Base-by-base conservation (phyloP, 1,140 invertebrate genomes). In the Anagrus nilaparvatae region DNA sequence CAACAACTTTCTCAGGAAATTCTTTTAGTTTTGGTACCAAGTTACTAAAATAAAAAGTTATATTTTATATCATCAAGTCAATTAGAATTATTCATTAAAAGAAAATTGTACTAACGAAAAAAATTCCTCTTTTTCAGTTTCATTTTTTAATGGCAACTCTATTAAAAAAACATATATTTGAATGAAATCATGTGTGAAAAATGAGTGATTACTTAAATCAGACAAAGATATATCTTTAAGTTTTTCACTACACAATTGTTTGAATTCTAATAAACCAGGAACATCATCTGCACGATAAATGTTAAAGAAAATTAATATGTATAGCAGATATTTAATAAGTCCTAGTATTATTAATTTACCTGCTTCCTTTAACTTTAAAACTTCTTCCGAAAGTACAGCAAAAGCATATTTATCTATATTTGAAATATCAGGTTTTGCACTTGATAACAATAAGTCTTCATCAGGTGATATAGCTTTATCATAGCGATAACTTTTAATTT, bases 141-240 rank as follows among this genome's bases (percentile, higher is more conserved):
- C 76, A 40, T 65, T 73, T 62, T 90, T 90, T 9, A 90, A 50
- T 5, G 87, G 82, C 37, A 91, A 66, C 56, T 87, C 82, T 49
- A 78, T 76, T 1, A 92, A 63, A 66, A 89, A 90, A 43, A 77
- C 79, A 60, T 87, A 76, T 52, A 90, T 84, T 14, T 74, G 67
- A 46, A 91, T 79, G 59, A 91, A 89, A 53, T 87, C 79, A 60
- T 89, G 82, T 49, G 78, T 82, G 46, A 87, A 87, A 59, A 85
- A 86, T 14, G 73, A 69, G 63, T 89, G 78, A 52, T 78, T 62
- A 2, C 85, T 60, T 13, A 87, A 57, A 16, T 71, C 67, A 12
- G 72, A 70, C 30, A 87, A 63, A 46, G 77, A 71, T 40, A 61
- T 44, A 59, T 77, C 73, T 52, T 82, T 77, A 21, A 87, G 54